phyloP scores from a whole-genome alignment of 1,140 invertebrate species.

The Saccostrea echinata region DNA sequence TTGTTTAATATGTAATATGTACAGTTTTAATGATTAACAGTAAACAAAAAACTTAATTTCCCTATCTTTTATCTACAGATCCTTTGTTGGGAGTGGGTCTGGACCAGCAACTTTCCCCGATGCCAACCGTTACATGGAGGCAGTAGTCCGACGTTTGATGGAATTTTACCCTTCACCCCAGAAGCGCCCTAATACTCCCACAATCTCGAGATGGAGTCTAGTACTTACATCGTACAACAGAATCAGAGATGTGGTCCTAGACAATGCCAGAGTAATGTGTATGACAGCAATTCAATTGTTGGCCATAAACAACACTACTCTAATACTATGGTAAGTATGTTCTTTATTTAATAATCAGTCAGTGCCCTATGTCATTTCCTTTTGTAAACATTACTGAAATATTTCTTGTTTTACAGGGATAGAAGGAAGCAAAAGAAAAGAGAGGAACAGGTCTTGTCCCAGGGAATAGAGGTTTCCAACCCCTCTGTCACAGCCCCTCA shows the following conservation, averaged over 20 bases:
- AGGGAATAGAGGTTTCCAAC: background rate
- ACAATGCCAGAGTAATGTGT: background rate
- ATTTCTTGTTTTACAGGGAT: background rate
- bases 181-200: background rate
- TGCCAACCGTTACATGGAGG: constrained; percentile 44
- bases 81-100: constrained; percentile 14
- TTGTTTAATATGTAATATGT: background rate
- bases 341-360: background rate
- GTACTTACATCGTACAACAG: background rate
- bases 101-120: constrained; percentile 35
- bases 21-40: too few relatives aligned
- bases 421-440: background rate
- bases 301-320: constrained; percentile 9
- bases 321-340: background rate
- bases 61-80: background rate
- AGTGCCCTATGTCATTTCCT: background rate
- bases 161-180: background rate
- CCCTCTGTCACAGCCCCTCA: background rate
- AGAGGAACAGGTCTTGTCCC: background rate
- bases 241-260: background rate
- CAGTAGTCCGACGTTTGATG: background rate
- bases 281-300: background rate
- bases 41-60: background rate
- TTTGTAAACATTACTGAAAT: background rate
- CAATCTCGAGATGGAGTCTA: background rate